Conservation (phyloP, 2,113 vertebrate species). For the chimpanzee (Pan troglodytes) region NHGRI_mPanTro3-v2.1_pri NC_072414.2:86270501-86271000, state of each 20-base stretch:
- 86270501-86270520: too few relatives aligned
- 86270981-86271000: neutral
- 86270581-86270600: too few relatives aligned
- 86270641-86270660: too few relatives aligned
- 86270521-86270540: too few relatives aligned
- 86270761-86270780: neutral
- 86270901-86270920: neutral
- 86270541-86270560: too few relatives aligned
- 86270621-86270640: too few relatives aligned
- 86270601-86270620: too few relatives aligned
- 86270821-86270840: neutral
- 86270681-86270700: too few relatives aligned
- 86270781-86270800: neutral
- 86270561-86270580: too few relatives aligned
- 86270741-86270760: neutral
- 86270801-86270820: neutral
- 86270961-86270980: neutral
- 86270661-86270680: too few relatives aligned
- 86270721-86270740: neutral
- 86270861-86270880: neutral
- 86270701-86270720: too few relatives aligned
- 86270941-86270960: fast-evolving
- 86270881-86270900: neutral
- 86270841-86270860: neutral
- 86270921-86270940: neutral